Percentiles rank a stretch among this genome's conserved stretches.
Evolutionary conservation across 2,888 invertebrate species (phyloP).

Genomic region (Brachylomia viminalis): DNA sequence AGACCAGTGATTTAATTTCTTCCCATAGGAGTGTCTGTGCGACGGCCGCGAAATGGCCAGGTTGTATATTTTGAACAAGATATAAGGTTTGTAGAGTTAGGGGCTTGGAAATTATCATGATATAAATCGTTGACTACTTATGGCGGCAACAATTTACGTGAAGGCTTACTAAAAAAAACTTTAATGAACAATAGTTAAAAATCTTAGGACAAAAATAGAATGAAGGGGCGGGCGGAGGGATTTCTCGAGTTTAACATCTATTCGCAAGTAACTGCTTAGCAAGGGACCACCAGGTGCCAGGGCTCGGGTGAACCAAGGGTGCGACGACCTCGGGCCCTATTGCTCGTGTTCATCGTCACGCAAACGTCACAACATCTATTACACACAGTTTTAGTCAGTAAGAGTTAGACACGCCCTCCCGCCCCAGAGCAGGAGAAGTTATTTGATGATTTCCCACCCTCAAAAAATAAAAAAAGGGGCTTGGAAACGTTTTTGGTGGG

Average conservation of each 20-base stretch:
- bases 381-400: too few relatives aligned
- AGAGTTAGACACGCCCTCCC: too few relatives aligned
- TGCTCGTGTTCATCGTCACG: constrained; percentile 80
- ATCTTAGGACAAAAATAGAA: constrained; percentile 66
- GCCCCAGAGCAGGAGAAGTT: too few relatives aligned
- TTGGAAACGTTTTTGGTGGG: too few relatives aligned
- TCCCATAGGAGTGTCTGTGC: too few relatives aligned
- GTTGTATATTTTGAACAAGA: too few relatives aligned
- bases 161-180: constrained; percentile 24
- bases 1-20: too few relatives aligned
- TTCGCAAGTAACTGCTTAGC: constrained; percentile 79
- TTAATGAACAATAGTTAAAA: constrained; percentile 54
- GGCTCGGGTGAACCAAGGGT: constrained; percentile 84
- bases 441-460: too few relatives aligned
- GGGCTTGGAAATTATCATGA: too few relatives aligned
- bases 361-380: constrained; percentile 74
- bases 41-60: too few relatives aligned
- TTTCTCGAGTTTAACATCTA: constrained; percentile 84
- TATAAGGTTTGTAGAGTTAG: too few relatives aligned
- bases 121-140: not conserved
- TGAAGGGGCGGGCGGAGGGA: constrained; percentile 68
- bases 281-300: constrained; percentile 87
- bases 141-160: constrained; percentile 16
- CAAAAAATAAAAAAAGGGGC: too few relatives aligned
- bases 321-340: constrained; percentile 87